phyloP scores from a whole-genome alignment of 2,888 invertebrate species.

The Euphydryas editha region DNA sequence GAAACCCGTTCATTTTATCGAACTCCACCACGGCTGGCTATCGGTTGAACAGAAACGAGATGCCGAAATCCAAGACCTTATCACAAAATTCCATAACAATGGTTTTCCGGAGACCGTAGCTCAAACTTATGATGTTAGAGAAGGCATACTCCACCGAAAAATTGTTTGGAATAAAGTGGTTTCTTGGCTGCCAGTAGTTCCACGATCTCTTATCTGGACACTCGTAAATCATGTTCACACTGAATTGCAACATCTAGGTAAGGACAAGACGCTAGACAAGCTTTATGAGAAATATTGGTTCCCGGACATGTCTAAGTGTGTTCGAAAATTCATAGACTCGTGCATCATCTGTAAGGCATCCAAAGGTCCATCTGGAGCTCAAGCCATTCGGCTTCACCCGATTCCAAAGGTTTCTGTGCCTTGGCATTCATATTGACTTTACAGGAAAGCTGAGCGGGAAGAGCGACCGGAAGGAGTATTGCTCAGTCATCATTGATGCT shows the following conservation, averaged over 20 bases:
- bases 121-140: constrained; percentile 46
- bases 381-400: constrained; percentile 40
- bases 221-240: constrained; percentile 46
- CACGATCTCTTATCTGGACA: constrained; percentile 44
- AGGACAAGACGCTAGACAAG: constrained; percentile 48
- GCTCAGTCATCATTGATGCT: constrained; percentile 26
- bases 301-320: constrained; percentile 43
- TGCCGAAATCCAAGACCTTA: constrained; percentile 32
- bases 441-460: constrained; percentile 39
- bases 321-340: constrained; percentile 41
- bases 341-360: constrained; percentile 42
- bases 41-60: constrained; percentile 45
- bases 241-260: constrained; percentile 44
- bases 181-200: constrained; percentile 46
- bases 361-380: constrained; percentile 43
- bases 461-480: constrained; percentile 42
- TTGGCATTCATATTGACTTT: constrained; percentile 49
- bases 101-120: constrained; percentile 26
- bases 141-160: constrained; percentile 39
- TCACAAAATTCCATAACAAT: constrained; percentile 27
- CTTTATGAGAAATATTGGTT: constrained; percentile 45
- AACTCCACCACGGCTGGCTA: constrained; percentile 45
- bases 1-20: constrained; percentile 10
- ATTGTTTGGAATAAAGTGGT: constrained; percentile 37
- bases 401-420: constrained; percentile 42